These are phyloP conservation scores for Triplophysa siluroides DNA, from an alignment of 2,113 vertebrate genomes.

Conservation along the genomic window DNA sequence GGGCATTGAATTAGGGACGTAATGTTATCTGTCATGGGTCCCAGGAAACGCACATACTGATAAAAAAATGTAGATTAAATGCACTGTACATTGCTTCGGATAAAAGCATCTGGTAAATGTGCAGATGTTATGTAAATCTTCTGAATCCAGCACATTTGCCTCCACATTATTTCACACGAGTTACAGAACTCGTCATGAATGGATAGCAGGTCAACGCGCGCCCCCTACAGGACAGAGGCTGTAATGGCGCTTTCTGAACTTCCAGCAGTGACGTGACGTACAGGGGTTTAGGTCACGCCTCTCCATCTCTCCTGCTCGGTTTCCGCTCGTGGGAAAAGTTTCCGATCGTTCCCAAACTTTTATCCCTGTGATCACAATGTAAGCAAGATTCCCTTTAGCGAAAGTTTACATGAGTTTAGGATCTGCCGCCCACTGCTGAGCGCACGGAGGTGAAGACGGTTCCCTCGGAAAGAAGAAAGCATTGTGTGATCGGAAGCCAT, in stretches of 20 bases:
- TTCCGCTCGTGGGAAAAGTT: slow-evolving; percentile 47
- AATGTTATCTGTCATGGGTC: no score
- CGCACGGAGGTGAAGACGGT: neutral
- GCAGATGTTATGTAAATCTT: no score
- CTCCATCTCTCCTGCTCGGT: slow-evolving; percentile 38
- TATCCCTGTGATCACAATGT: slow-evolving; percentile 3
- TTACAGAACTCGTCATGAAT: no score
- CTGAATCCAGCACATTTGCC: no score
- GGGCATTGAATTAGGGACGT: no score
- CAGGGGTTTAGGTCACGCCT: slow-evolving; percentile 28
- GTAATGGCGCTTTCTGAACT: neutral
- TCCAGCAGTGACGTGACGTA: neutral
- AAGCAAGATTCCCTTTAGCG: neutral
- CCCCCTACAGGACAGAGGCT: neutral
- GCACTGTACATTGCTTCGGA: no score
- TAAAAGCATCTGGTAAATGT: no score
- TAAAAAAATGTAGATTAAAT: no score
- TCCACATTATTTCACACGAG: no score
- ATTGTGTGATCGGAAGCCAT: neutral
- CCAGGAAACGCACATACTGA: no score
- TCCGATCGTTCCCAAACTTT: neutral
- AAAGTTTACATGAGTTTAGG: neutral
- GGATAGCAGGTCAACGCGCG: neutral
- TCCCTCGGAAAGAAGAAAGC: slow-evolving; percentile 2
- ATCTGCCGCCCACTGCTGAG: neutral